Percentiles rank a stretch among this genome's conserved stretches.
phyloP scores from a whole-genome alignment of 2,888 invertebrate genomes.

The Cephus spinipes region DNA sequence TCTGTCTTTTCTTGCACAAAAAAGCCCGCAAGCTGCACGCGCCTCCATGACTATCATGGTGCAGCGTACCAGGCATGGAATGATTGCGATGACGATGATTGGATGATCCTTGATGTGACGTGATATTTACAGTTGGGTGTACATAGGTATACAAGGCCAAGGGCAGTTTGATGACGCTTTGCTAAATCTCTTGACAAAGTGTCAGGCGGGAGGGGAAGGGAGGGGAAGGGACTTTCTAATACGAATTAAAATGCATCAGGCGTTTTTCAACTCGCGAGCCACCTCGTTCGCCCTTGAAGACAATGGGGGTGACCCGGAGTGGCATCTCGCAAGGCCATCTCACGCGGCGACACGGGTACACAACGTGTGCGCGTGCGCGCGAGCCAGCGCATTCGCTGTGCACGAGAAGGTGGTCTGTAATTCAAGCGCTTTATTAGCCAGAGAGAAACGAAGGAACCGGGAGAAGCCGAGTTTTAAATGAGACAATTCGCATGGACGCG shows the following conservation, averaged over 20 bases:
- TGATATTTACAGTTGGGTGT: not conserved
- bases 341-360: constrained; percentile 27
- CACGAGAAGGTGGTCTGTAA: constrained; percentile 38
- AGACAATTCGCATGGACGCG: constrained; percentile 46
- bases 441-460: constrained; percentile 14
- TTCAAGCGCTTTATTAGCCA: constrained; percentile 56
- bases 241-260: constrained; percentile 49
- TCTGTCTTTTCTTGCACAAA: not conserved
- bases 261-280: constrained; percentile 32
- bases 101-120: not conserved
- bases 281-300: constrained; percentile 46
- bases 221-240: not conserved
- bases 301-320: constrained; percentile 54
- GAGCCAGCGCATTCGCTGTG: constrained; percentile 17
- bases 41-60: not conserved
- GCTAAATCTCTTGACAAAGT: not conserved
- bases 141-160: not conserved
- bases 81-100: not conserved
- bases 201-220: too few relatives aligned
- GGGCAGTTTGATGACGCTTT: not conserved
- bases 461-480: constrained; percentile 35
- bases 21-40: not conserved
- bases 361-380: constrained; percentile 18
- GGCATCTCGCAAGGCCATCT: constrained; percentile 60
- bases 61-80: not conserved